phyloP scores from a whole-genome alignment of 2,888 invertebrate genomes.

The Dioctria linearis region DNA sequence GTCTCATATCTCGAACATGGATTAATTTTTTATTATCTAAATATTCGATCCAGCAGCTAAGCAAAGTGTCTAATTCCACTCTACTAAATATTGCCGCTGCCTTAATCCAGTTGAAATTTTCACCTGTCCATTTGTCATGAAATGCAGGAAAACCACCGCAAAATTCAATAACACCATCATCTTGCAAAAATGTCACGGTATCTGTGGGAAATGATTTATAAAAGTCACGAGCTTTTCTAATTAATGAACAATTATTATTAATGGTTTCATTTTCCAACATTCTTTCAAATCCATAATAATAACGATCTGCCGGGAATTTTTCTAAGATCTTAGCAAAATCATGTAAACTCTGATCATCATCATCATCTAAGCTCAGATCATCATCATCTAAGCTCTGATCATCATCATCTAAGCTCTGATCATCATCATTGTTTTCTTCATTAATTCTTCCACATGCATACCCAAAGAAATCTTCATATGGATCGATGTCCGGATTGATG shows the following conservation, averaged over 20 bases:
- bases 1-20: too few species aligned
- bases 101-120: neutral
- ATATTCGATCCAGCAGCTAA: neutral
- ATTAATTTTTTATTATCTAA: neutral
- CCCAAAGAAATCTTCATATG: neutral
- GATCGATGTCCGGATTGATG: neutral
- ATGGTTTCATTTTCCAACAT: neutral
- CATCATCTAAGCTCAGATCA: too few species aligned
- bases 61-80: neutral
- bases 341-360: neutral
- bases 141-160: constrained; percentile 23
- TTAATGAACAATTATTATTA: neutral
- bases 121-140: constrained; percentile 6
- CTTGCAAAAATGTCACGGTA: neutral
- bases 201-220: neutral
- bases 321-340: neutral
- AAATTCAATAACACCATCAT: constrained; percentile 9
- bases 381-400: too few species aligned
- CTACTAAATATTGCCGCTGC: neutral
- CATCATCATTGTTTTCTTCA: neutral
- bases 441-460: neutral
- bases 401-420: neutral
- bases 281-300: neutral
- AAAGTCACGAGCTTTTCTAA: neutral
- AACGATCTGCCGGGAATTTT: neutral